Evolutionary conservation across 2,113 vertebrate genomes (phyloP), one percentile per base, ranked within the genome.

Genomic region (Puffinus mauretanicus): DNA sequence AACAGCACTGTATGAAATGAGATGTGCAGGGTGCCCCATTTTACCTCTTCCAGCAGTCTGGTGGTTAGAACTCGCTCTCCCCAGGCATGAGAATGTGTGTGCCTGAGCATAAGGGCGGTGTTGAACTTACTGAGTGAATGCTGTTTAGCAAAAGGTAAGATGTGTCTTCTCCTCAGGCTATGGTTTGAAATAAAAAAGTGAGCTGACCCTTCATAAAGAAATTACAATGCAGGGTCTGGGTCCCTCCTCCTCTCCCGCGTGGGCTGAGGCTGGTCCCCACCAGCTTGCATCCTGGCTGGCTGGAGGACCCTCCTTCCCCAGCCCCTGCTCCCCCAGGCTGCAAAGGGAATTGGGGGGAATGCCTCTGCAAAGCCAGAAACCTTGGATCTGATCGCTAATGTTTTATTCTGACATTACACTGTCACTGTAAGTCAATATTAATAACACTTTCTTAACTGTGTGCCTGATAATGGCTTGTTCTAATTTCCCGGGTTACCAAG

Each of bases 281-380:
- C 13, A 38, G n/a, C 16, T 36, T 1, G 1, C 3, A 3, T 2
- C 2, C 32, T 72, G 30, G 15, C 12, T 32, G 29, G 15, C 25
- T 32, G 40, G 19, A 13, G 17, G 27, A 62, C 4, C 11, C 24
- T 27, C 47, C 26, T 36, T 52, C 17, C 46, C 27, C 40, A 26
- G n/a, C 2, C 36, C 9, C n/a, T 51, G 25, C 27, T 83, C 22
- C n/a, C 10, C 9, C 3, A 4, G 0, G 2, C 32, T n/a, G 54
- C 6, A 1, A 22, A 34, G 19, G 30, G 27, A 60, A 64, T 0
- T 7, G 25, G 1, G 40, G 32, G 9, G 9, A 55, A 64, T 42
- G 16, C 7, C 25, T 54, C 36, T 55, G 60, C 47, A 49, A 82
- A 88, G 20, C 42, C 75, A 90, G 30, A 21, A 7, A 15, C 65